Evolutionary conservation across 1,140 invertebrate genomes (phyloP).

Genomic region (Pachypsylla venusta): DNA sequence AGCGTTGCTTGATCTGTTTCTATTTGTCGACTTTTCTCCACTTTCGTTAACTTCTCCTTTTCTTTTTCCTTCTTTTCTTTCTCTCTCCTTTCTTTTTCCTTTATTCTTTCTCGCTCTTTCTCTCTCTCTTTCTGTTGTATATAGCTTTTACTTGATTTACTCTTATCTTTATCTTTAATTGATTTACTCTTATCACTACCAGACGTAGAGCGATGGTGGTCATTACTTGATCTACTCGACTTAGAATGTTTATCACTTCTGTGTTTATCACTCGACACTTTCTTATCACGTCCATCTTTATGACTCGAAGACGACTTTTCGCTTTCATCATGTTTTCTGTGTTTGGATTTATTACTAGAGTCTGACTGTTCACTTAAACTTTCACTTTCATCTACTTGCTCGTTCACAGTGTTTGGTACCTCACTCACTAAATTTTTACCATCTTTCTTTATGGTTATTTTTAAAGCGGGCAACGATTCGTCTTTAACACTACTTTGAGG

Average conservation of each 20-base stretch:
- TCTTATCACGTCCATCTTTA: neutral
- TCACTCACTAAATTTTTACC: neutral
- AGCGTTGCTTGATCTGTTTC: conserved; percentile 51
- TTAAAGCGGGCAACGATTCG: conserved; percentile 13
- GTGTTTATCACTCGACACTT: neutral
- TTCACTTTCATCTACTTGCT: neutral
- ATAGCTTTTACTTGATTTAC: conserved; percentile 19
- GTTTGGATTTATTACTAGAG: neutral
- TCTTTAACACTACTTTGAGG: conserved; percentile 19
- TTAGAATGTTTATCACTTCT: conserved; percentile 1
- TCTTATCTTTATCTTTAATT: too few relatives aligned
- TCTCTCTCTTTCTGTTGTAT: conserved; percentile 16
- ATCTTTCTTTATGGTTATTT: conserved; percentile 18
- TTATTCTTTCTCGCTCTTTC: conserved; percentile 10
- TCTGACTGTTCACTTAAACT: neutral
- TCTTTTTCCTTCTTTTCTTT: conserved; percentile 28
- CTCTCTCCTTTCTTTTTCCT: neutral
- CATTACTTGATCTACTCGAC: conserved; percentile 3
- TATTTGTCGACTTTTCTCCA: conserved; percentile 10
- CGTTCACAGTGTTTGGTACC: neutral
- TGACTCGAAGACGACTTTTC: conserved; percentile 2
- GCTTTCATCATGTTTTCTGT: neutral
- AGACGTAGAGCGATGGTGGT: neutral
- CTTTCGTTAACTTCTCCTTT: conserved; percentile 16
- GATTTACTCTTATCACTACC: conserved; percentile 3